These are phyloP conservation scores for Cephus cinctus DNA, from an alignment of 1,140 invertebrate genomes.

Conservation along the genomic window DNA sequence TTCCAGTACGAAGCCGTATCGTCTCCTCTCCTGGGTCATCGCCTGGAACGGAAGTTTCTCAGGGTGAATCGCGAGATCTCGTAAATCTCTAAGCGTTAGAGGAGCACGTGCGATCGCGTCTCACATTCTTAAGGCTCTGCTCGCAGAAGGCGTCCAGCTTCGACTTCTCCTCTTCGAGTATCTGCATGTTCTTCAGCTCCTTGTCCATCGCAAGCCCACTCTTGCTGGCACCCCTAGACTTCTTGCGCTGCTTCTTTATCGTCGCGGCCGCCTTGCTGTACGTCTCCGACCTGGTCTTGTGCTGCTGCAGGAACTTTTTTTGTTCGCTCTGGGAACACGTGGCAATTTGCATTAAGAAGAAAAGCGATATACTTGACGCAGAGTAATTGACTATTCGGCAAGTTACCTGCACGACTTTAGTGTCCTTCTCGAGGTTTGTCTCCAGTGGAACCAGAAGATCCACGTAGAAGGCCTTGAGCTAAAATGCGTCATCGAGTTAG, in stretches of 20 bases:
- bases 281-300: constrained; percentile 83
- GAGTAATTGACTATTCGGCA: constrained; percentile 16
- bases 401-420: constrained; percentile 86
- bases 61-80: no score
- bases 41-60: constrained; percentile 63
- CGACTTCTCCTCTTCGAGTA: constrained; percentile 85
- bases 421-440: constrained; percentile 90
- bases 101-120: constrained; percentile 37
- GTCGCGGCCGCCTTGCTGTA: constrained; percentile 85
- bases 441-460: constrained; percentile 88
- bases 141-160: constrained; percentile 88
- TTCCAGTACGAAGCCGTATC: constrained; percentile 91
- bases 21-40: constrained; percentile 88
- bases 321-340: constrained; percentile 75
- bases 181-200: constrained; percentile 89
- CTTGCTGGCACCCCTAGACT: constrained; percentile 72
- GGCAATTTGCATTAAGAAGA: no score
- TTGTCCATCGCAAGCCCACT: constrained; percentile 81
- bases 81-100: not conserved
- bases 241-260: constrained; percentile 90
- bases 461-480: constrained; percentile 93
- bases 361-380: no score
- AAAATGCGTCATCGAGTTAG: no score
- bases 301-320: constrained; percentile 86
- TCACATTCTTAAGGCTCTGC: constrained; percentile 87